Base-by-base conservation (phyloP, 2,797 vertebrate species). In the Enteromius trimaculatus region DNA sequence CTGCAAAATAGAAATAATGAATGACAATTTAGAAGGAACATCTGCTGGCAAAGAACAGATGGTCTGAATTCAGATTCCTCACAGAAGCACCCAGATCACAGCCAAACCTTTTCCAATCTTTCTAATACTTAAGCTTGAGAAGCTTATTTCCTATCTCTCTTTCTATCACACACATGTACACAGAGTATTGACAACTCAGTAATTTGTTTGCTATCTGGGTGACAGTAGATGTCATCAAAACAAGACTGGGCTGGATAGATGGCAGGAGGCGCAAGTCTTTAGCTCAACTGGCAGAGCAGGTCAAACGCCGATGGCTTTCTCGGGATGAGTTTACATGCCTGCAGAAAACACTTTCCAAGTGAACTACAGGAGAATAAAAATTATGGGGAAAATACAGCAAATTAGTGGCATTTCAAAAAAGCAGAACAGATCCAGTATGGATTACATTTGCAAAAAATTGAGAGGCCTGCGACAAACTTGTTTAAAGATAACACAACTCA, bases 311-410 rank as follows among this genome's bases (percentile, higher is more conserved):
- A 77, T 34, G 77, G 74, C 51, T 76, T 81, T 81, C 21, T 29
- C 66, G 76, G 29, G 49, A 83, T 79, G 34, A 77, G 62, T 65
- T 71, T 70, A 62, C 53, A 68, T 70, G 72, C 58, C 74, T 72
- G 72, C 51, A 66, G 23, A 83, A 83, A 85, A 79, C 65, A 87
- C 64, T 72, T 72, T 82, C 65, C 74, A 79, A 77, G 79, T 26
- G 82, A 79, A 79, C 55, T 79, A 47, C n/a, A 84, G 75, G 69
- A 79, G 79, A 84, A 84, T 72, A 84, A 66, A 86, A 80, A 79
- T 77, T 86, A 77, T 66, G 19, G 14, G n/a, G 1, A 16, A 79
- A 64, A 79, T 64, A 42, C 34, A 66, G 17, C 39, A 11, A 68
- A 60, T 31, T 51, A 79, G 51, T 62, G 34, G 70, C 6, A 70